Conservation (phyloP, 2,888 invertebrate species). For the Sericinus montela region DNA sequence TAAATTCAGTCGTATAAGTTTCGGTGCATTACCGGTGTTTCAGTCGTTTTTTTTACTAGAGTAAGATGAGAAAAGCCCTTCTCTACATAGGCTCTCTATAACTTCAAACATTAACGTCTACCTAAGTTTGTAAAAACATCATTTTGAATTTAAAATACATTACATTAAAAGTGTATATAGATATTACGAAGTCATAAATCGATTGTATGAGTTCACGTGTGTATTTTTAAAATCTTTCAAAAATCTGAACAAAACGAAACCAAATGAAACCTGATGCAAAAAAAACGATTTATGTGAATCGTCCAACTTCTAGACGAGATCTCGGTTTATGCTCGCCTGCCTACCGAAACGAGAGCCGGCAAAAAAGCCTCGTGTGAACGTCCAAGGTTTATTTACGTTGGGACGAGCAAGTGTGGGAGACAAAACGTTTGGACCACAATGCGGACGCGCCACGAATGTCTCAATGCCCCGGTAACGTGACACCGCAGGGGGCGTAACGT, state of each 20-base stretch:
- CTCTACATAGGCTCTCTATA: too few relatives aligned
- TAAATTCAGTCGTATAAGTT: too few relatives aligned
- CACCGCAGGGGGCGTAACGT: slow-evolving; percentile 19
- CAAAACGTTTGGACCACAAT: slow-evolving; percentile 23
- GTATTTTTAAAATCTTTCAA: too few relatives aligned
- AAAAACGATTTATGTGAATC: slow-evolving; percentile 8
- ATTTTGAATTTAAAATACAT: too few relatives aligned
- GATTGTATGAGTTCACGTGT: too few relatives aligned
- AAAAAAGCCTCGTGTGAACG: slow-evolving; percentile 19
- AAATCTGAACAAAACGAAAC: not conserved
- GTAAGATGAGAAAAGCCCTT: too few relatives aligned
- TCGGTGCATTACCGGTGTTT: too few relatives aligned
- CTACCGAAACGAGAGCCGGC: not conserved
- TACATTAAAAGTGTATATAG: too few relatives aligned
- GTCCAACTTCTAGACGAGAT: not conserved
- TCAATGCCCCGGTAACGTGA: slow-evolving; percentile 25
- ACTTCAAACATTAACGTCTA: too few relatives aligned
- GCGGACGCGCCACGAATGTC: slow-evolving; percentile 20
- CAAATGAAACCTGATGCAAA: not conserved
- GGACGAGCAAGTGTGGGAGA: slow-evolving; percentile 23
- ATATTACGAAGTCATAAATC: too few relatives aligned
- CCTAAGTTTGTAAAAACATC: too few relatives aligned
- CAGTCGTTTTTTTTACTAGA: too few relatives aligned
- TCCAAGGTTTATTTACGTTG: slow-evolving; percentile 16
- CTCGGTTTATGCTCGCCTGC: not conserved